Conservation (phyloP, 2,888 invertebrate species). For the Teinopalpus imperialis region DNA sequence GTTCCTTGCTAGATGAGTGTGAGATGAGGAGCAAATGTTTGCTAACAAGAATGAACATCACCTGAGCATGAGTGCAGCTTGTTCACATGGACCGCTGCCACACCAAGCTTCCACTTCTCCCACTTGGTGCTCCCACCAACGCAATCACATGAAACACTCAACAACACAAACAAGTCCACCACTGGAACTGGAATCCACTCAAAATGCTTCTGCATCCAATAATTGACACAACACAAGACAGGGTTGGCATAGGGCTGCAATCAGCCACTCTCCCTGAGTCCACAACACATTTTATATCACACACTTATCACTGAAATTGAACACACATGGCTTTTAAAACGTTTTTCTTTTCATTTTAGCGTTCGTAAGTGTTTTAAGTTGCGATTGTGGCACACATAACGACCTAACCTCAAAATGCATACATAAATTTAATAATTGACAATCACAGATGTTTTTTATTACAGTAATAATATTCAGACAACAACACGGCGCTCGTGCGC, state of each 20-base stretch:
- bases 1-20: too few species aligned
- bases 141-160: constrained; percentile 22
- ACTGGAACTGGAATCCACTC: neutral
- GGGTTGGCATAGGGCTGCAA: constrained; percentile 26
- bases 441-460: constrained; percentile 70
- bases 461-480: constrained; percentile 53
- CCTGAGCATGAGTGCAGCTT: constrained; percentile 33
- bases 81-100: constrained; percentile 27
- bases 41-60: constrained; percentile 29
- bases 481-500: constrained; percentile 53
- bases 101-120: constrained; percentile 39
- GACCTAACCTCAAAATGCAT: constrained; percentile 76
- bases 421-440: constrained; percentile 59
- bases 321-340: constrained; percentile 30
- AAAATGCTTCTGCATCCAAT: constrained; percentile 2
- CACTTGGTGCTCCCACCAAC: constrained; percentile 35
- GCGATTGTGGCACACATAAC: constrained; percentile 52
- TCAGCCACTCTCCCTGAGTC: constrained; percentile 42
- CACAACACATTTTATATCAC: constrained; percentile 42
- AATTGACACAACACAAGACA: constrained; percentile 31
- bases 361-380: constrained; percentile 32
- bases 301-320: constrained; percentile 41
- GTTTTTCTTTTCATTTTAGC: constrained; percentile 29
- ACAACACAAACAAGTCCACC: neutral
- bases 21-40: too few species aligned